Evolutionary conservation across 2,888 invertebrate genomes (phyloP).

Genomic region (Polydrusus cervinus): DNA sequence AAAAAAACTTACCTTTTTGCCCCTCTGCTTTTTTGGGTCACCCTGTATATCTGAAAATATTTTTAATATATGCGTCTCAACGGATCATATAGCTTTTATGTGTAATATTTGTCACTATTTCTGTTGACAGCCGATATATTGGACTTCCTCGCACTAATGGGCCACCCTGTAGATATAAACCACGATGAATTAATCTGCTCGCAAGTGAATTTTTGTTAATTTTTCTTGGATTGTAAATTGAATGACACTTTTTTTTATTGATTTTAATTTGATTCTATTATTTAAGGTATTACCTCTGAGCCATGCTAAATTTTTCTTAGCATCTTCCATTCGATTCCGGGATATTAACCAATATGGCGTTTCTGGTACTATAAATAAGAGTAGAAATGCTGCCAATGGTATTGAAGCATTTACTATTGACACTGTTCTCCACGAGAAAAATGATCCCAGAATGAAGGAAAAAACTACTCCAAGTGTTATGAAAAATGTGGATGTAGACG

Average conservation of each 20-base stretch:
- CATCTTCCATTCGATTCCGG: conserved; percentile 78
- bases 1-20: too few relatives aligned
- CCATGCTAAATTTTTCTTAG: conserved; percentile 83
- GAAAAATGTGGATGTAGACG: conserved; percentile 83
- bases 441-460: conserved; percentile 84
- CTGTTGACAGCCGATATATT: too few relatives aligned
- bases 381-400: conserved; percentile 78
- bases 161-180: too few relatives aligned
- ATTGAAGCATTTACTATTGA: conserved; percentile 79
- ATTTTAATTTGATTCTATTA: too few relatives aligned
- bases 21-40: too few relatives aligned
- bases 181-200: too few relatives aligned
- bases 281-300: conserved; percentile 76
- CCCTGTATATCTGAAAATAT: too few relatives aligned
- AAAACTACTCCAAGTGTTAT: conserved; percentile 85
- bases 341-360: conserved; percentile 87
- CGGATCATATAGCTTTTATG: too few relatives aligned
- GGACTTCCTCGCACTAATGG: too few relatives aligned
- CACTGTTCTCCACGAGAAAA: conserved; percentile 81
- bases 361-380: conserved; percentile 83
- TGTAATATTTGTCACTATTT: too few relatives aligned
- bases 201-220: not conserved
- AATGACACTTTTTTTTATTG: too few relatives aligned
- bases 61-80: too few relatives aligned
- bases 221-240: not conserved